phyloP scores from a whole-genome alignment of 2,888 invertebrate genomes.

The Tenodera sinensis region DNA sequence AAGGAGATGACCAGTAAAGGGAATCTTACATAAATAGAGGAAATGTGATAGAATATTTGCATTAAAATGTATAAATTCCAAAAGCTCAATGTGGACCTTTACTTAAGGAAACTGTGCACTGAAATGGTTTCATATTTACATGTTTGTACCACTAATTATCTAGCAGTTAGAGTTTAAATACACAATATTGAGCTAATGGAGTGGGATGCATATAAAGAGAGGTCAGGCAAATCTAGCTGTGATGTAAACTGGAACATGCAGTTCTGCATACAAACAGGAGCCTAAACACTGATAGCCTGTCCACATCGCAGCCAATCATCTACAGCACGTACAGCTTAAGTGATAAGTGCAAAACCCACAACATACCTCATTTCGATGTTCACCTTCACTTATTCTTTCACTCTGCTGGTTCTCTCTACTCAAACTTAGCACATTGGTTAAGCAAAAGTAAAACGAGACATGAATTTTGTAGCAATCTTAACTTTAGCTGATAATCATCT shows the following conservation, averaged over 20 bases:
- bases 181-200: neutral
- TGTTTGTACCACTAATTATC: neutral
- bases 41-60: neutral
- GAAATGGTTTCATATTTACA: neutral
- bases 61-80: neutral
- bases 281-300: neutral
- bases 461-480: neutral
- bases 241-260: neutral
- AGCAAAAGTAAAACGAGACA: neutral
- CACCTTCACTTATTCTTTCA: neutral
- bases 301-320: neutral
- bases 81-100: neutral
- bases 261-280: neutral
- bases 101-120: neutral
- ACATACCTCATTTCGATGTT: neutral
- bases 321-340: neutral
- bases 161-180: neutral
- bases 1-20: slow-evolving; percentile 6
- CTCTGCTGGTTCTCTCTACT: neutral
- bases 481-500: neutral
- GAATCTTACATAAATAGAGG: neutral
- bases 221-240: neutral
- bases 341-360: neutral
- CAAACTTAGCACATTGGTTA: neutral
- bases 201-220: neutral